phyloP scores from a whole-genome alignment of 1,140 invertebrate species.

The Andrena cerasifolii region DNA sequence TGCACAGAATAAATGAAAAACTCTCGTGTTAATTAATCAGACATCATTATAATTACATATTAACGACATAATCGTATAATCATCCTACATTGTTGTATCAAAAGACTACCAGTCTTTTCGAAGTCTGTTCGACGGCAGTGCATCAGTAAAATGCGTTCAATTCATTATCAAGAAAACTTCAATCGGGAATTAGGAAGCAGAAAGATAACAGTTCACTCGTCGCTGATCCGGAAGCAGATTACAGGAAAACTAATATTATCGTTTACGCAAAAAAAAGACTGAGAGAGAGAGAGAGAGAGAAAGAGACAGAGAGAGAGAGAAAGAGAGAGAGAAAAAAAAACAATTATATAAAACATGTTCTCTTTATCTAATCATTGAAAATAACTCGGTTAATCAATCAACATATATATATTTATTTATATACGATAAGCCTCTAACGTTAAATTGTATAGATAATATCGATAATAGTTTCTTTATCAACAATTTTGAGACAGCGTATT shows the following conservation, averaged over 20 bases:
- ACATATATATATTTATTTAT: slow-evolving; percentile 29
- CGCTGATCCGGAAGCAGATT: slow-evolving; percentile 9
- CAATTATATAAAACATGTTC: background rate
- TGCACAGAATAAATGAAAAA: slow-evolving; percentile 22
- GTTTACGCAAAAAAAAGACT: background rate
- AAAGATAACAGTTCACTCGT: slow-evolving; percentile 8
- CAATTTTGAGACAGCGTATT: background rate
- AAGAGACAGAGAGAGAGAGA: background rate
- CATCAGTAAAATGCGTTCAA: slow-evolving; percentile 1
- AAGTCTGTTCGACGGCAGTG: background rate
- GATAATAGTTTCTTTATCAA: slow-evolving; percentile 1
- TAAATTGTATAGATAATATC: slow-evolving; percentile 32
- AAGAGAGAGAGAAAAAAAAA: background rate
- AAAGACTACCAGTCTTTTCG: slow-evolving; percentile 8
- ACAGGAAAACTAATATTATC: slow-evolving; percentile 11
- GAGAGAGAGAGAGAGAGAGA: no score
- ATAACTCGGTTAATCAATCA: slow-evolving; percentile 17
- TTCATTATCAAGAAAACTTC: background rate
- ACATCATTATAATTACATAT: slow-evolving; percentile 25
- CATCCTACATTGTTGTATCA: background rate
- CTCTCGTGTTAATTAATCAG: slow-evolving; percentile 2
- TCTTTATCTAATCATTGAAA: background rate
- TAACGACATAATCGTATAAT: slow-evolving; percentile 28
- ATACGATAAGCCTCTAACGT: slow-evolving; percentile 30
- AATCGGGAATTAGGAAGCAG: background rate